Evolutionary conservation across 2,888 invertebrate species (phyloP), one percentile per base, ranked within the genome.

Genomic region (Linnaemya tessellans): DNA sequence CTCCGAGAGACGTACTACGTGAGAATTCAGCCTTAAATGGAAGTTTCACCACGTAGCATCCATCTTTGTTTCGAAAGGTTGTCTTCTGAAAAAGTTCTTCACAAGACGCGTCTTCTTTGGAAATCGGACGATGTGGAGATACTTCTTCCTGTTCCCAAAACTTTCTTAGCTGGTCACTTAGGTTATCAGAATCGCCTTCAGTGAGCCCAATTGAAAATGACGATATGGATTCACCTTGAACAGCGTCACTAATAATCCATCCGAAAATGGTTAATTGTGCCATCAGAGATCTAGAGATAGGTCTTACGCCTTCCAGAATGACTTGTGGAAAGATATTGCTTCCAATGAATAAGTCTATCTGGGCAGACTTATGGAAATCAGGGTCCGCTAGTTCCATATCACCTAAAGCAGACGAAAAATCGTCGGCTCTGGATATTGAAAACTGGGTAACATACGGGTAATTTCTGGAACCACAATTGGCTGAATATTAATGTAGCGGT

Each of bases 211-310:
- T 67, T 13, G 74, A 73, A 18, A 83, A 83, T 13, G 74, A 20
- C 0, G 71, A 49, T 10, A 58, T 13, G 9, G 18, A 20, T 20
- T 70, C 35, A 41, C 15, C 43, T 49, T 5, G 7, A 11, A 83
- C 2, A 15, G 82, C 70, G 5, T 58, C 82, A 60, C 74, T 81
- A n/a, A 81, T 25, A 11, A 74, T n/a, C 65, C 80, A 80, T 2
- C 60, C 74, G 41, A 77, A 82, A 3, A 82, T 82, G 2, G 77
- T 70, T 7, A 30, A 43, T 20, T 83, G 77, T 13, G 78, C 83
- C 18, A 78, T 4, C 1, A 83, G 46, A 13, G 77, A 43, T 10
- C 46, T 11, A 5, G 22, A 9, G 3, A 70, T 30, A 15, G 3
- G 43, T 43, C 68, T 60, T 3, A 78, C 65, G 15, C 78, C 78